Conservation (phyloP, 2,888 invertebrate genomes). For the Ischnus inquisitorius region DNA sequence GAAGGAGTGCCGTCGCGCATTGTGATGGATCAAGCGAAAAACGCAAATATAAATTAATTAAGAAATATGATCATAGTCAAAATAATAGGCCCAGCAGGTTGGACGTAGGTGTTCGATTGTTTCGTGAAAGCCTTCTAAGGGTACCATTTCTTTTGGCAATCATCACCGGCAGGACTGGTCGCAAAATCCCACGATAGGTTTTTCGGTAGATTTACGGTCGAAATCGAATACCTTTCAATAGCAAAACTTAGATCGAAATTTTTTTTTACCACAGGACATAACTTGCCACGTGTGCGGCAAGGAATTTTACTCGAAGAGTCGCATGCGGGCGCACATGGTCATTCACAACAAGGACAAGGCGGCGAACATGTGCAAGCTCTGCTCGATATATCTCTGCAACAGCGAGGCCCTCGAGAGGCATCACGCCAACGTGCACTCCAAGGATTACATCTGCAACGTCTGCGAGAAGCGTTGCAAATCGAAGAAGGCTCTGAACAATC, state of each 20-base stretch:
- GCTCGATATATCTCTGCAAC: constrained; percentile 78
- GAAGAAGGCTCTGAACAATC: constrained; percentile 79
- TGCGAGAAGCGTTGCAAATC: constrained; percentile 78
- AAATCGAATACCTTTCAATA: too few species aligned
- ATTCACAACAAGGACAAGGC: constrained; percentile 78
- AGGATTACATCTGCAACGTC: constrained; percentile 77
- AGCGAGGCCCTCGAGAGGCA: constrained; percentile 76
- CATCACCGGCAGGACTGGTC: too few species aligned
- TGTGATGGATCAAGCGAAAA: too few species aligned
- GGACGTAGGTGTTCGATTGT: too few species aligned
- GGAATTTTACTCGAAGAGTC: constrained; percentile 77
- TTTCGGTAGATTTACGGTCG: too few species aligned
- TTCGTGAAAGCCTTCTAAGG: too few species aligned
- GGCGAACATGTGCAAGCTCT: constrained; percentile 76
- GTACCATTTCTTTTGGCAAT: too few species aligned
- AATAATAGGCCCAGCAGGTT: too few species aligned
- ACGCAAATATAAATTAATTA: too few species aligned
- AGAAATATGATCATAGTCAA: too few species aligned
- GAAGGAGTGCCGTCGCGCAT: too few species aligned
- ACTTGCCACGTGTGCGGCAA: constrained; percentile 77
- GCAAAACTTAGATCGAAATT: neutral
- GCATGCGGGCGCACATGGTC: constrained; percentile 79
- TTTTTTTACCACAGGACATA: constrained; percentile 77
- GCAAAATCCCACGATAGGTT: too few species aligned
- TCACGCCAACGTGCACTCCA: constrained; percentile 75